Percentiles rank a stretch among this genome's conserved stretches.
Conservation (phyloP, 2,797 vertebrate species). For the Scyliorhinus canicula region DNA sequence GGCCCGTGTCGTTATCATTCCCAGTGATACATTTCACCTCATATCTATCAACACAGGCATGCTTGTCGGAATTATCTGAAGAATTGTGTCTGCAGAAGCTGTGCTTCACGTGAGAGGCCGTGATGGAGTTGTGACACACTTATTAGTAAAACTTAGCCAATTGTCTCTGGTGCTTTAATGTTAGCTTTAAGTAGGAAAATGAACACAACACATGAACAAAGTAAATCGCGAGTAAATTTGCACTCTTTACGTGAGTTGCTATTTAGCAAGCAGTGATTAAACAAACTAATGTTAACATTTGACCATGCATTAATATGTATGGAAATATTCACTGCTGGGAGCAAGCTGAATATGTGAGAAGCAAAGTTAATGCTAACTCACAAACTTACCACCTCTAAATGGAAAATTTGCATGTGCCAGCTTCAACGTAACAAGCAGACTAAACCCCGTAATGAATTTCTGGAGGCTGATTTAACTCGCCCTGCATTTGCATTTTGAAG, state of each 20-base stretch:
- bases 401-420: background rate
- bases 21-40: background rate
- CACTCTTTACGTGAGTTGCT: background rate
- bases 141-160: background rate
- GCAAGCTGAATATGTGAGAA: background rate
- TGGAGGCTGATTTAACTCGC: background rate
- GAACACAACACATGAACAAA: background rate
- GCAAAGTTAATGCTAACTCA: background rate
- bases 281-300: background rate
- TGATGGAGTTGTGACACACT: background rate
- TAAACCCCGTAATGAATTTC: background rate
- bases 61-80: background rate
- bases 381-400: background rate
- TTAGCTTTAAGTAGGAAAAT: background rate
- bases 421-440: background rate
- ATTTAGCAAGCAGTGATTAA: background rate
- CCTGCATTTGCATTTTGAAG: background rate
- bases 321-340: slow-evolving; percentile 12
- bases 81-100: background rate
- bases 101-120: background rate
- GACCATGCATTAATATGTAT: background rate
- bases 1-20: background rate
- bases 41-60: background rate
- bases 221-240: background rate
- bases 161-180: background rate